These are phyloP conservation scores for Zele albiditarsus DNA, from an alignment of 2,888 invertebrate genomes.

Conservation along the genomic window DNA sequence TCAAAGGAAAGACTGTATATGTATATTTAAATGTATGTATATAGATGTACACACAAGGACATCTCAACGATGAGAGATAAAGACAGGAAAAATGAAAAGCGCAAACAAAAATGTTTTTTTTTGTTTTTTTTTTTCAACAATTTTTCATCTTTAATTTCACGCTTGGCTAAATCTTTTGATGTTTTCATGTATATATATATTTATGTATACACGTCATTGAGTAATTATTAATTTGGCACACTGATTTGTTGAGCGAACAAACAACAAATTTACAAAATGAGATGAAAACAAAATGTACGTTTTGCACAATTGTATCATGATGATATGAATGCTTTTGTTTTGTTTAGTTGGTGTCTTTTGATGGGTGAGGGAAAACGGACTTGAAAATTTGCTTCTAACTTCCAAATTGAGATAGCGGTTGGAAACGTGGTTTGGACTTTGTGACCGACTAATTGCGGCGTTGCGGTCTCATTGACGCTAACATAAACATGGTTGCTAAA, in stretches of 20 bases:
- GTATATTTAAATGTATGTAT: no score
- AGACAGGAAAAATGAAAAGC: no score
- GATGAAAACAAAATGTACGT: no score
- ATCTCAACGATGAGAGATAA: no score
- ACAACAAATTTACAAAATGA: neutral
- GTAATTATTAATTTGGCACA: neutral
- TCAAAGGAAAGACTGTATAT: neutral
- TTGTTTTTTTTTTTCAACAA: no score
- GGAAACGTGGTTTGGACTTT: neutral
- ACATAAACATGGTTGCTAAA: neutral
- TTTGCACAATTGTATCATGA: no score
- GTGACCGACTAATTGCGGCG: conserved; percentile 11
- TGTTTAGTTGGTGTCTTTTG: neutral
- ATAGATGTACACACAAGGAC: no score
- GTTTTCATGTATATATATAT: neutral
- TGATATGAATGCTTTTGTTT: no score
- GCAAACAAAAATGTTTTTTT: neutral
- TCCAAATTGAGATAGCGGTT: neutral
- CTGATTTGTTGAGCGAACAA: neutral
- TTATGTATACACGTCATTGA: neutral
- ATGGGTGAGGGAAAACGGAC: neutral
- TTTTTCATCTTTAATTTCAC: neutral
- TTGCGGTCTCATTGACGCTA: neutral
- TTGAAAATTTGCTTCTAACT: neutral
- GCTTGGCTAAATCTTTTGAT: neutral